Evolutionary conservation across 2,113 vertebrate genomes (phyloP), one percentile per base, ranked within the genome.

Genomic region (Tetraodon nigroviridis): DNA sequence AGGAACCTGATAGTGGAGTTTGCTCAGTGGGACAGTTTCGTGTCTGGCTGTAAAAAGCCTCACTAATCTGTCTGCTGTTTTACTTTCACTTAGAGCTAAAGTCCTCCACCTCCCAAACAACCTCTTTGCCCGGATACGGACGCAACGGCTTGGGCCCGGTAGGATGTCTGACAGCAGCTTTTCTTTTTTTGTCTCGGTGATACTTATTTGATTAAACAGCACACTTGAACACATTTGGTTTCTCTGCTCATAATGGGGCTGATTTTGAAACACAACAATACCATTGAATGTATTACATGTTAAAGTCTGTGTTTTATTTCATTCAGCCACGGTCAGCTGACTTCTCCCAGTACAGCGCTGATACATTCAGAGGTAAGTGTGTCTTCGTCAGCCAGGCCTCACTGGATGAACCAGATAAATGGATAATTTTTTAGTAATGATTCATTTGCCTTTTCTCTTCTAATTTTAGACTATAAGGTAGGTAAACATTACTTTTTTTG

Each of bases 381-480:
- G 4, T 13, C 40, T 11, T 42, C 1, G 24, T 29, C 8, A n/a
- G 32, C 55, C 17, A 16, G 10, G 46, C 10, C 3, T 10, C n/a
- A 48, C 18, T 1, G 13, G n/a, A 48, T 44, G 13, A 44, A 44
- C 42, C 5, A 24, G 6, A 32, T 32, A 7, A 32, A 3, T 14
- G 7, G 16, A 48, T 18, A 50, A 52, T 52, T 18, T 1, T 20
- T 11, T 3, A 24, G 19, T 20, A 42, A 41, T 57, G 20, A 70
- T 51, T 73, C 37, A 86, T 64, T 21, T 48, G 3, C 19, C 1
- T 53, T 62, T 24, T 19, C 19, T 76, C 19, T n/a, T 16, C 29
- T 53, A 21, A 7, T 32, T 47, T 61, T 91, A 98, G 96, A 95
- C 80, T 93, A 91, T 81, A 94, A 95, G 96, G 96, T 98, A 95